These are phyloP conservation scores for Nemotelus nigrinus DNA, from an alignment of 2,888 invertebrate genomes.

Conservation along the genomic window DNA sequence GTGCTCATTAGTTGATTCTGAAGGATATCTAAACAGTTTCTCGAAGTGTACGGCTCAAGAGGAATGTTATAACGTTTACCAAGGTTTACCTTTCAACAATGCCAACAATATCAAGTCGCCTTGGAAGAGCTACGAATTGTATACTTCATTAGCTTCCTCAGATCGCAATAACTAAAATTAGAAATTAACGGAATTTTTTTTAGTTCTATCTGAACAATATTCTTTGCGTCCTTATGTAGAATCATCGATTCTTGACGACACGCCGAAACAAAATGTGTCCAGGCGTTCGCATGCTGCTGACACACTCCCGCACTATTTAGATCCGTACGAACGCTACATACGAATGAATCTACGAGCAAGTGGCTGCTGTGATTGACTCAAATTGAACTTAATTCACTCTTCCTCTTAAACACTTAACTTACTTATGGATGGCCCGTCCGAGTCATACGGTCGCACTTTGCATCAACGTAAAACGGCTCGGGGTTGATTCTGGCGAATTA, in stretches of 20 bases:
- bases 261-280: neutral
- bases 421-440: constrained; percentile 51
- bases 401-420: constrained; percentile 57
- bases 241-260: neutral
- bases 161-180: no score
- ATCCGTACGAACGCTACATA: constrained; percentile 6
- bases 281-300: constrained; percentile 19
- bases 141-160: no score
- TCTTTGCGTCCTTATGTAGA: neutral
- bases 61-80: no score
- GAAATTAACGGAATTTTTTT: neutral
- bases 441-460: constrained; percentile 48
- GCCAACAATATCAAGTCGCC: no score
- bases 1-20: no score
- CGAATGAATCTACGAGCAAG: constrained; percentile 49
- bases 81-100: no score
- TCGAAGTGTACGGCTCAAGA: no score
- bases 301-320: constrained; percentile 32
- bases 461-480: constrained; percentile 42
- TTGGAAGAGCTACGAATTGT: no score
- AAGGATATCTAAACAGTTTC: no score
- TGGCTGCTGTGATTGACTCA: constrained; percentile 57
- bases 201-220: neutral
- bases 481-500: constrained; percentile 51
- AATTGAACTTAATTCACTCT: constrained; percentile 59